Conservation (phyloP, 2,113 vertebrate species). For the Pseudorhombus dupliciocellatus region DNA sequence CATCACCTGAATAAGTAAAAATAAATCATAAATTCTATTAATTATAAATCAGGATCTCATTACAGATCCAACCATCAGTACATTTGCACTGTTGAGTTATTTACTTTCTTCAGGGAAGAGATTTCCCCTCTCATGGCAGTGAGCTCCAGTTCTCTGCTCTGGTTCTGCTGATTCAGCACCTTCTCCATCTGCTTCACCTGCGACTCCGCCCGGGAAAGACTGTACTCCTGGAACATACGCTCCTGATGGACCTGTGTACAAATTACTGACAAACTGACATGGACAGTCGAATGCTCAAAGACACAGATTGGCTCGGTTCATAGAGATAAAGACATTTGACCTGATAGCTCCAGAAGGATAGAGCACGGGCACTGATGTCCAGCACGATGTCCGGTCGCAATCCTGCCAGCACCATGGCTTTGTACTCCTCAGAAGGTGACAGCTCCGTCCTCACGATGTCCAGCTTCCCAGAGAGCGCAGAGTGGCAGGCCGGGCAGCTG, state of each 20-base stretch:
- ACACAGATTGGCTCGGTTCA: not conserved
- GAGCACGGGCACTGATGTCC: constrained; percentile 86
- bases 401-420: constrained; percentile 89
- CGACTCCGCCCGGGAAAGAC: constrained; percentile 83
- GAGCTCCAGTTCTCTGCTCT: constrained; percentile 87
- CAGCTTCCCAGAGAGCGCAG: constrained; percentile 87
- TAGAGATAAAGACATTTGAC: constrained; percentile 59
- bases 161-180: constrained; percentile 87
- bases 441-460: constrained; percentile 89
- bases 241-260: constrained; percentile 87
- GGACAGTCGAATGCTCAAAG: not conserved
- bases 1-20: constrained; percentile 77
- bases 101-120: constrained; percentile 86
- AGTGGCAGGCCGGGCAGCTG: constrained; percentile 88
- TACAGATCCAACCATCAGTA: too few species aligned
- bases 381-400: constrained; percentile 86
- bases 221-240: constrained; percentile 88
- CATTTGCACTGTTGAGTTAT: too few species aligned
- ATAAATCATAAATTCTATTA: too few species aligned
- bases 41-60: too few species aligned
- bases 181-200: constrained; percentile 90
- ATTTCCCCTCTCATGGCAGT: constrained; percentile 86
- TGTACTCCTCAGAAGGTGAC: constrained; percentile 88
- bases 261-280: not conserved
- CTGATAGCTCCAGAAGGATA: constrained; percentile 93